A percentile compares a stretch with the other conserved stretches of the same genome.
Evolutionary conservation across 2,113 vertebrate species (phyloP).

Genomic region (Marcusenius ussheri): DNA sequence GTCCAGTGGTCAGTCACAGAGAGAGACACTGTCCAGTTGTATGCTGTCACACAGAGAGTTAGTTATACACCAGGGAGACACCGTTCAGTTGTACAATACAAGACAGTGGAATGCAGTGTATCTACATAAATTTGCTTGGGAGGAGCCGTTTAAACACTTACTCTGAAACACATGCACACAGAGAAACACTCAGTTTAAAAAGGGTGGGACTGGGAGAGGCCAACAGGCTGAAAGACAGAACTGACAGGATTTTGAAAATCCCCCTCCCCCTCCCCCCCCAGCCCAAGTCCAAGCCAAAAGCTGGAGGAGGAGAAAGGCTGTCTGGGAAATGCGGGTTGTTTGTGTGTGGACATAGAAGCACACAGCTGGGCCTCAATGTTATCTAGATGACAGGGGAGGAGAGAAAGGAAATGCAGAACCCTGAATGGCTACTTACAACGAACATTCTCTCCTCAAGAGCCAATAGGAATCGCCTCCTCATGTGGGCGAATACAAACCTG

Average conservation of each 20-base stretch:
- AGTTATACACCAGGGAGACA: background rate
- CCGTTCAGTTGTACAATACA: background rate
- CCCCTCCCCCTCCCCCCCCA: background rate
- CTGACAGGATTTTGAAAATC: background rate
- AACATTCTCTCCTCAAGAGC: background rate
- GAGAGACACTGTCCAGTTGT: background rate
- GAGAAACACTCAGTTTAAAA: background rate
- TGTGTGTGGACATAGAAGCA: background rate
- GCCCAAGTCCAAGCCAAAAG: background rate
- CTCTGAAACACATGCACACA: background rate
- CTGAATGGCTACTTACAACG: background rate
- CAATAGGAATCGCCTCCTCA: background rate
- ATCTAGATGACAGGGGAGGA: background rate
- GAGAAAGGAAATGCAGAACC: background rate
- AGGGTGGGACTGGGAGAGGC: background rate
- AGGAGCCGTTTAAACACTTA: background rate
- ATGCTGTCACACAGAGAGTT: background rate
- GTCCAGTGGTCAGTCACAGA: background rate
- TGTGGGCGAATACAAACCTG: conserved; percentile 58
- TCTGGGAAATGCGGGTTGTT: background rate
- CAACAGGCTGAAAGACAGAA: background rate
- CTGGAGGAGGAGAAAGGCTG: background rate
- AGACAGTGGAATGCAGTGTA: background rate
- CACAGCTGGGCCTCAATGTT: background rate
- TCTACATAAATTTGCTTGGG: background rate